These are phyloP conservation scores for Nomada flava DNA, from an alignment of 2,888 invertebrate species.

Conservation along the genomic window DNA sequence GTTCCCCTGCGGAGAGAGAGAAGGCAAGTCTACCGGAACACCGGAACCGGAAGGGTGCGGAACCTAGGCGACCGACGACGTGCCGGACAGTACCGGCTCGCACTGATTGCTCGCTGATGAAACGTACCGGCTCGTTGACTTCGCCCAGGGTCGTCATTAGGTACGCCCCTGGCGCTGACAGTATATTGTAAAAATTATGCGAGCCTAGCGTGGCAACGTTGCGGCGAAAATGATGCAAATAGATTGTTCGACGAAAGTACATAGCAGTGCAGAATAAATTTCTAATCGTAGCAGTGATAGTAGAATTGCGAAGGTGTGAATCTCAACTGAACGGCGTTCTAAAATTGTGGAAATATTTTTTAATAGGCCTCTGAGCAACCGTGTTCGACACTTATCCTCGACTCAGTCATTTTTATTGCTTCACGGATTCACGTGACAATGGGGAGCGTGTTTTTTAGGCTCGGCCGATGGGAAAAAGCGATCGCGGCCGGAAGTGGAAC, in stretches of 20 bases:
- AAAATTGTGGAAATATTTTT: not conserved
- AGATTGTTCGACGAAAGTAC: not conserved
- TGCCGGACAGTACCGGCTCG: slow-evolving; percentile 77
- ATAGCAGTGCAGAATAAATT: not conserved
- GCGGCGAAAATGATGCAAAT: not conserved
- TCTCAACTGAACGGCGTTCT: not conserved
- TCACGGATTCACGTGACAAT: slow-evolving; percentile 53
- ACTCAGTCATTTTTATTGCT: slow-evolving; percentile 50
- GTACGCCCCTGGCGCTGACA: slow-evolving; percentile 36
- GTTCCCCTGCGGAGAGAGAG: slow-evolving; percentile 67
- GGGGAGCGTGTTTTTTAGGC: slow-evolving; percentile 71
- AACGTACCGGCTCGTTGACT: slow-evolving; percentile 67
- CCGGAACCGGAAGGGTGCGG: slow-evolving; percentile 85
- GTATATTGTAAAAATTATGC: slow-evolving; percentile 42
- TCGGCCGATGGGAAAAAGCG: slow-evolving; percentile 79
- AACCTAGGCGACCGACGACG: slow-evolving; percentile 76
- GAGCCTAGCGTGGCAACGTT: not conserved
- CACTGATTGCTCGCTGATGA: slow-evolving; percentile 82
- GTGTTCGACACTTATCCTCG: not conserved
- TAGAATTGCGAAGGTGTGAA: too few relatives aligned
- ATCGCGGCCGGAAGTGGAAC: slow-evolving; percentile 80
- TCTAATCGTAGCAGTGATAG: not conserved
- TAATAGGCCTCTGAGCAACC: not conserved
- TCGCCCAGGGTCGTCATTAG: slow-evolving; percentile 59
- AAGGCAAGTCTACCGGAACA: slow-evolving; percentile 84